These are phyloP conservation scores for Streptopelia turtur DNA, from an alignment of 2,797 vertebrate genomes.

Conservation along the genomic window DNA sequence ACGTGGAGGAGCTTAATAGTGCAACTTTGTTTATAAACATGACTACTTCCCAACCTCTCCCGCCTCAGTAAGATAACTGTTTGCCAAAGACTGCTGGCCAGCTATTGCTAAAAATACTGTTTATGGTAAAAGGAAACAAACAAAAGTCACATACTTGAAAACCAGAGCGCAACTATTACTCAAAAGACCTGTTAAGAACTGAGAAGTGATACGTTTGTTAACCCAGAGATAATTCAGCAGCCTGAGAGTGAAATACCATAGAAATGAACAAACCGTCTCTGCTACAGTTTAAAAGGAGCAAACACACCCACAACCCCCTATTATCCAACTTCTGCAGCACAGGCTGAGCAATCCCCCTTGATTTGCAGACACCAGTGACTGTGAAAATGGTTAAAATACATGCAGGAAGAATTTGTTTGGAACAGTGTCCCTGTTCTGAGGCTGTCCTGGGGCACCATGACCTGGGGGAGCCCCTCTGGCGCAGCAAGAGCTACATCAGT, in stretches of 20 bases:
- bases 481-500: neutral
- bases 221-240: neutral
- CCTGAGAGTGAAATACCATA: neutral
- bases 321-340: neutral
- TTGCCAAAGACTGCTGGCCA: neutral
- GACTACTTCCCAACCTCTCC: neutral
- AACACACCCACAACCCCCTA: neutral
- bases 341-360: neutral
- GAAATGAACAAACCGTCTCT: neutral
- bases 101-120: constrained; percentile 8
- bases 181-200: neutral
- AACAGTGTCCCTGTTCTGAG: neutral
- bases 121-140: constrained; percentile 32
- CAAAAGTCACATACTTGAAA: neutral
- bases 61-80: neutral
- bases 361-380: neutral
- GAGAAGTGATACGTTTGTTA: neutral
- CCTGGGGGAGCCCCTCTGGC: neutral
- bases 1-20: neutral
- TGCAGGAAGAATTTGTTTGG: neutral
- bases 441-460: neutral
- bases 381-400: neutral
- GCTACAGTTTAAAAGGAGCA: rapidly evolving
- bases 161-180: neutral
- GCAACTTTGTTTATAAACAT: neutral